phyloP scores from a whole-genome alignment of 2,888 invertebrate species.

The Eristalis intricaria region DNA sequence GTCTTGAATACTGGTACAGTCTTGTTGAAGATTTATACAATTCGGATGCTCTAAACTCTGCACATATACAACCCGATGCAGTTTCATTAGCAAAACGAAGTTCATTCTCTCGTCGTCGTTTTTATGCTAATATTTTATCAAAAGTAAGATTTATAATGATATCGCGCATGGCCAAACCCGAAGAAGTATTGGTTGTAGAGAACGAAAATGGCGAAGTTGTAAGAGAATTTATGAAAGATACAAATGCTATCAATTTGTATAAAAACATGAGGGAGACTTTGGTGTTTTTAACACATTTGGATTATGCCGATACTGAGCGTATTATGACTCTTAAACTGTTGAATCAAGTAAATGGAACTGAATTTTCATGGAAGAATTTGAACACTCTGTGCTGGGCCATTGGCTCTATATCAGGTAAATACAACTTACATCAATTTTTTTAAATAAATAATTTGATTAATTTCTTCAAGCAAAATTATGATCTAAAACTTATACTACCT shows the following conservation, averaged over 20 bases:
- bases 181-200: slow-evolving; percentile 99
- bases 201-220: slow-evolving; percentile 99
- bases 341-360: slow-evolving; percentile 98
- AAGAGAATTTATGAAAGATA: slow-evolving; percentile 99
- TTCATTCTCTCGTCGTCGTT: slow-evolving; percentile 84
- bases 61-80: slow-evolving; percentile 78
- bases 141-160: slow-evolving; percentile 99
- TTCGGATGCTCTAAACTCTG: slow-evolving; percentile 83
- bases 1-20: slow-evolving; percentile 99
- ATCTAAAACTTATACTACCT: too few relatives aligned
- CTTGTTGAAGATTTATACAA: slow-evolving; percentile 96
- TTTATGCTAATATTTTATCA: slow-evolving; percentile 91
- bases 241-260: slow-evolving; percentile 99
- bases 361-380: slow-evolving; percentile 99
- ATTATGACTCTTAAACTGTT: slow-evolving; percentile 99
- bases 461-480: too few relatives aligned
- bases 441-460: too few relatives aligned
- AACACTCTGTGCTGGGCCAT: slow-evolving; percentile 99
- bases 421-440: not conserved
- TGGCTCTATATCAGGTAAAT: slow-evolving; percentile 95
- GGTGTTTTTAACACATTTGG: slow-evolving; percentile 99
- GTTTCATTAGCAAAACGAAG: slow-evolving; percentile 76
- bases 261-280: slow-evolving; percentile 99
- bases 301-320: slow-evolving; percentile 97
- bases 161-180: slow-evolving; percentile 99